These are phyloP conservation scores for Xylocampa areola DNA, from an alignment of 2,888 invertebrate species.

Conservation along the genomic window DNA sequence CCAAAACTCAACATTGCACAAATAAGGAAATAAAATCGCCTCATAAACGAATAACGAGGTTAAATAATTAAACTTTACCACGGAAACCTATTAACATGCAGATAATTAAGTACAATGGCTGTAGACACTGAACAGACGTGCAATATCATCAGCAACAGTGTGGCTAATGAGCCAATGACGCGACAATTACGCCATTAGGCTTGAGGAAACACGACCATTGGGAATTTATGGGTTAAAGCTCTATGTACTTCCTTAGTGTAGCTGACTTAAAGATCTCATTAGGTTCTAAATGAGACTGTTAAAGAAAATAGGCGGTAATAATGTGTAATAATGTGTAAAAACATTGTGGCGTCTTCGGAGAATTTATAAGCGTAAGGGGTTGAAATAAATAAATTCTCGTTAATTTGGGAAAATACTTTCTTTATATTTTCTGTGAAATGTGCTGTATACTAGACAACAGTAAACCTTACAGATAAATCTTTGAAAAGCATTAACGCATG, in stretches of 20 bases:
- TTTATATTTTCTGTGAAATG: too few species aligned
- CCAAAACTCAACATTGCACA: too few species aligned
- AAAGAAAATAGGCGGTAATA: too few species aligned
- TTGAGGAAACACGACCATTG: conserved; percentile 15
- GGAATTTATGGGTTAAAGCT: conserved; percentile 27
- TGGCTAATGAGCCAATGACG: conserved; percentile 38
- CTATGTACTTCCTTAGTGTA: conserved; percentile 1
- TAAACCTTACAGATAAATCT: too few species aligned
- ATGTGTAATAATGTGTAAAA: too few species aligned
- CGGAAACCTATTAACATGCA: conserved; percentile 9
- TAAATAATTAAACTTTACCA: background rate
- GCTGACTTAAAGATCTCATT: conserved; percentile 8
- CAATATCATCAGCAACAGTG: conserved; percentile 31
- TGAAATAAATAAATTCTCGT: too few species aligned
- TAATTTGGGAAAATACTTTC: too few species aligned
- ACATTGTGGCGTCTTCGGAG: too few species aligned
- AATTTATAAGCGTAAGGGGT: too few species aligned
- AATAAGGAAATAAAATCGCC: background rate
- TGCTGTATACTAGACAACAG: too few species aligned
- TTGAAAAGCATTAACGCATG: too few species aligned
- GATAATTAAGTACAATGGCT: conserved; percentile 17
- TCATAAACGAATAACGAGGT: background rate
- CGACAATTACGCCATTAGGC: conserved; percentile 19
- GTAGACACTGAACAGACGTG: conserved; percentile 9
- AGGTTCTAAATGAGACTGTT: too few species aligned